A percentile compares a stretch with the other conserved stretches of the same genome.
Conservation (phyloP, 2,113 vertebrate genomes). For the Bubalus kerabau region DNA sequence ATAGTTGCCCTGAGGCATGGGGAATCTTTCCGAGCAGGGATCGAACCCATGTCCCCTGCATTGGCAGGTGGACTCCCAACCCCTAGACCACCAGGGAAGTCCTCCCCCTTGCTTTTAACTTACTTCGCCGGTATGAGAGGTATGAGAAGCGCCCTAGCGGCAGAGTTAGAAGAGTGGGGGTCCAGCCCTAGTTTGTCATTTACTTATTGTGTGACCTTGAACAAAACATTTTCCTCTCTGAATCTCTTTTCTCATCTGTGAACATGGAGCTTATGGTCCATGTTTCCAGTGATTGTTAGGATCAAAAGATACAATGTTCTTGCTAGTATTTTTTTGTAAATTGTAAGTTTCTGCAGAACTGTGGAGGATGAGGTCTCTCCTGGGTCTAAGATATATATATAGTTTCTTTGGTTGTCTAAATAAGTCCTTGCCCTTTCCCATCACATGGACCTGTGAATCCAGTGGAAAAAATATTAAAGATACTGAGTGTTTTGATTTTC, state of each 20-base stretch:
- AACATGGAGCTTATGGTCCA: neutral
- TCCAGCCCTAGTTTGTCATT: neutral
- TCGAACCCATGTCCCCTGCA: neutral
- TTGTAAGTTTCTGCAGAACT: neutral
- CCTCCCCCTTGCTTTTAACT: neutral
- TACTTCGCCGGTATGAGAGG: neutral
- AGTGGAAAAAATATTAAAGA: neutral
- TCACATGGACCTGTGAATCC: neutral
- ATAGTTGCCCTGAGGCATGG: neutral
- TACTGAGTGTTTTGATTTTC: conserved; percentile 22
- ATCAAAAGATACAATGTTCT: neutral
- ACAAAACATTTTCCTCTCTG: neutral
- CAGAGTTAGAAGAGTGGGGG: neutral
- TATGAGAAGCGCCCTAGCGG: neutral
- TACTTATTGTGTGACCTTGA: neutral
- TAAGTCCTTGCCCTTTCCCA: neutral
- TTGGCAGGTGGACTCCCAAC: neutral
- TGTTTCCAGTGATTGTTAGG: neutral
- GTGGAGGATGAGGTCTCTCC: neutral
- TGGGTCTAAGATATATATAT: neutral
- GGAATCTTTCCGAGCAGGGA: neutral
- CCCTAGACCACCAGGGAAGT: neutral
- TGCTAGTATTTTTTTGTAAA: neutral
- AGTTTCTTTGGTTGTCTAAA: neutral
- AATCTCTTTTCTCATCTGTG: neutral